Evolutionary conservation across 2,113 vertebrate species (phyloP).

Genomic region (Theropithecus gelada): DNA sequence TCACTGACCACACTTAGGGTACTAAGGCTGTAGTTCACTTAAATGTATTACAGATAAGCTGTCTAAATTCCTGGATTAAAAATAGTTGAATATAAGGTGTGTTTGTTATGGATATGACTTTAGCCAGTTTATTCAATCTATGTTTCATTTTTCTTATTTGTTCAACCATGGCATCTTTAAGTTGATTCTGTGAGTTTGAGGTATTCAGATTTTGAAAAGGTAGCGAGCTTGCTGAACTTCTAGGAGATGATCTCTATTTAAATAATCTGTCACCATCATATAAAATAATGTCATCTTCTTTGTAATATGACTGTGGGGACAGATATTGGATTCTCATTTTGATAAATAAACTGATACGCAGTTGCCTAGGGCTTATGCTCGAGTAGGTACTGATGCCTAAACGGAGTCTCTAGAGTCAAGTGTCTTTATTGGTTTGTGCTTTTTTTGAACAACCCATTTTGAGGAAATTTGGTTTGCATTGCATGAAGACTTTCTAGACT

Average conservation of each 20-base stretch:
- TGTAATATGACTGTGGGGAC: background rate
- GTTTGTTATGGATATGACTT: background rate
- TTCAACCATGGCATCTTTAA: background rate
- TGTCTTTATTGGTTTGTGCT: background rate
- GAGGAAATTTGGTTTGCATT: background rate
- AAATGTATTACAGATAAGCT: background rate
- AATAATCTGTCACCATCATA: background rate
- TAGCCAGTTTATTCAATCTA: background rate
- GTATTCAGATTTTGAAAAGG: slow-evolving; percentile 35
- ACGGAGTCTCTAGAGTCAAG: background rate
- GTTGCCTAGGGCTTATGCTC: background rate
- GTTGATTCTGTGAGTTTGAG: background rate
- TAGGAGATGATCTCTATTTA: background rate
- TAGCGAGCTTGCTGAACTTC: slow-evolving; percentile 11
- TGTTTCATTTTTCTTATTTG: background rate
- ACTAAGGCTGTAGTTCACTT: background rate
- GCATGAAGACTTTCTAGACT: background rate
- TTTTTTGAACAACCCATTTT: background rate
- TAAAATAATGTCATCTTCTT: background rate
- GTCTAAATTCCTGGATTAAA: background rate
- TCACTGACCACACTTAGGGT: background rate
- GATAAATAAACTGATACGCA: background rate
- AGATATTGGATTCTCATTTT: slow-evolving; percentile 49
- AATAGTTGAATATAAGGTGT: background rate
- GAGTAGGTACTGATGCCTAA: background rate